Evolutionary conservation across 2,888 invertebrate genomes (phyloP), one percentile per base, ranked within the genome.

Genomic region (Metallyticus violacea): DNA sequence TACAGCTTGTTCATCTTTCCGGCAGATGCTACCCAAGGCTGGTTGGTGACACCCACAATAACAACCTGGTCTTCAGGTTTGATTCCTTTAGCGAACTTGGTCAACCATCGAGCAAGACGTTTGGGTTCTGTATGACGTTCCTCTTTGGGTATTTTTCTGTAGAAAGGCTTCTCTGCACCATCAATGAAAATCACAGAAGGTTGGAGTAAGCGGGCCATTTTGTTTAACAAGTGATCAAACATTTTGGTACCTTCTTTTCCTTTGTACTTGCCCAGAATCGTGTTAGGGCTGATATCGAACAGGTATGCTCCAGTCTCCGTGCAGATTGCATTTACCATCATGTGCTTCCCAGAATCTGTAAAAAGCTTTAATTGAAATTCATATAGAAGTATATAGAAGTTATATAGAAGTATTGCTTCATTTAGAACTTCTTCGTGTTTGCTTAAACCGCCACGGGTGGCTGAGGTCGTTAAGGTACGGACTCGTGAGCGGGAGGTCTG

Each of bases 161-260:
- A 95, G 92, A 96, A 97, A 88, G 95, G 92, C 89, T 93, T 94
- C 87, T 96, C 96, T 0, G 93, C 95, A 81, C 93, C 92, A 6
- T 95, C 94, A 27, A 97, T 93, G 88, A 95, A 93, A 87, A 97
- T 94, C 0, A 97, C 92, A 0, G 96, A 94, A 0, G 97, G 97
- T 81, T 88, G 86, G 90, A 95, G 93, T n/a, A 94, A 86, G 88
- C 93, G 92, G 28, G 95, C 93, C 89, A 95, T 94, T 93, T 94
- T 97, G 81, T 93, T 93, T 0, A 97, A 92, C 28, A 94, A 93
- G 88, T 94, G 93, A 88, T 95, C 93, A 89, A 97, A 92, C 91
- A 93, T 94, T 89, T 95, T 95, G 86, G 95, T 91, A 1, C 95
- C 95, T 90, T 27, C 25, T 25, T 81, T 87, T 27, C 87, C 88